Evolutionary conservation across 2,888 invertebrate species (phyloP), one percentile per base, ranked within the genome.

Genomic region (Matsumyia berberina): DNA sequence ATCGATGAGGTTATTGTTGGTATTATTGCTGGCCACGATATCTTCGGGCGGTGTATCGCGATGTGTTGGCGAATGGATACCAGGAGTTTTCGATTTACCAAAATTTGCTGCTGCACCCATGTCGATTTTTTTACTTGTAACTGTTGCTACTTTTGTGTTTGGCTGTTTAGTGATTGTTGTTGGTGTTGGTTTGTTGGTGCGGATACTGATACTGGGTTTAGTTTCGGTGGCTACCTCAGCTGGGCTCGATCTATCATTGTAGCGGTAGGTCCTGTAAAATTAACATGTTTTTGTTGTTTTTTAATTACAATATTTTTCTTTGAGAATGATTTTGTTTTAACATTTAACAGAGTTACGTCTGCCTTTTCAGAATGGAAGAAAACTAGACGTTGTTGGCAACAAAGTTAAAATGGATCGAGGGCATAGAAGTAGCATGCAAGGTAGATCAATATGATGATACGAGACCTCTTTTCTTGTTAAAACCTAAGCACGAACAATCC

Each of bases 71-170:
- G 91, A 91, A 87, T 92, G 92, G 53, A 92, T 92, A 31, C 92
- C 92, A n/a, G 89, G 89, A 11, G 88, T 88, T 70, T 87, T 89
- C 7, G 88, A 87, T 89, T 93, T 93, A n/a, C 94, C 95, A 89
- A 94, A 96, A 88, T 93, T 93, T 1, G 95, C 94, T 4, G 96
- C 95, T 42, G 96, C 95, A 67, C 94, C 94, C 72, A 94, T 89
- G 86, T 94, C 93, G n/a, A 94, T 94, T 89, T 92, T 93, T 90
- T 94, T 94, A 72, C 90, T 91, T 2, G 92, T 92, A 91, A 88
- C 92, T 58, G 88, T 87, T 74, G 89, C 80, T 66, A 87, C 87
- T n/a, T 83, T 77, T 58, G 31, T 91, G 89, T 86, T 91, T 90
- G 83, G 92, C 93, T 35, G 93, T 92, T 88, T 94, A 93, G 0